Evolutionary conservation across 2,888 invertebrate genomes (phyloP).

Genomic region (Scaptomyza caliginosa): DNA sequence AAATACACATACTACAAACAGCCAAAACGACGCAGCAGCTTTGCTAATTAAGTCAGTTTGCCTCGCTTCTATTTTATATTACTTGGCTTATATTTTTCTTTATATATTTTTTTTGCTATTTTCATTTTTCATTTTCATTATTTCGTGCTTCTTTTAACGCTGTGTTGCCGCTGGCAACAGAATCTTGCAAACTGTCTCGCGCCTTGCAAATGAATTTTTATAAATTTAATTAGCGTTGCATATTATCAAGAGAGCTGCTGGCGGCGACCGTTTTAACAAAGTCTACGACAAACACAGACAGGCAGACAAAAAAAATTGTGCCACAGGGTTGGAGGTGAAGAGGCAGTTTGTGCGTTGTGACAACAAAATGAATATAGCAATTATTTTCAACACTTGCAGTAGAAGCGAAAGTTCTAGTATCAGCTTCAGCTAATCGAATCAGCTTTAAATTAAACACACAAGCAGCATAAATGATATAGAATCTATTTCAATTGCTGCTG

Average conservation of each 20-base stretch:
- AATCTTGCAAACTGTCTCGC: conserved; percentile 43
- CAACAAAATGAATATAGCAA: background rate
- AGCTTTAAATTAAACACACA: background rate
- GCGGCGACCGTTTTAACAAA: conserved; percentile 41
- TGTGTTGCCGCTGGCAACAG: conserved; percentile 49
- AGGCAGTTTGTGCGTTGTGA: background rate
- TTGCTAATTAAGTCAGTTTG: conserved; percentile 62
- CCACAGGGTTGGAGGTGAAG: background rate
- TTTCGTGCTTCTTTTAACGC: background rate
- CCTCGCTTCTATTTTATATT: conserved; percentile 55
- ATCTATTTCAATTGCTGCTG: background rate
- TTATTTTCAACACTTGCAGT: background rate
- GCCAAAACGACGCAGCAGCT: conserved; percentile 12
- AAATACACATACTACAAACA: background rate
- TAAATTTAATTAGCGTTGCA: conserved; percentile 79
- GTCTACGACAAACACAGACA: conserved; percentile 13
- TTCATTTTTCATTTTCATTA: conserved; percentile 2
- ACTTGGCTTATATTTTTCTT: conserved; percentile 36
- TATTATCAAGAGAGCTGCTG: conserved; percentile 43
- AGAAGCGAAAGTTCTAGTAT: background rate
- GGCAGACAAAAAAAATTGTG: conserved; percentile 3
- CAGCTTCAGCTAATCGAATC: background rate
- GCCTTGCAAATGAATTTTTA: conserved; percentile 74
- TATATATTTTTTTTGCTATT: conserved; percentile 7
- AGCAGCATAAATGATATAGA: background rate